Percentiles rank a stretch among this genome's conserved stretches.
phyloP scores from a whole-genome alignment of 2,888 invertebrate species.

The Patella pellucida region DNA sequence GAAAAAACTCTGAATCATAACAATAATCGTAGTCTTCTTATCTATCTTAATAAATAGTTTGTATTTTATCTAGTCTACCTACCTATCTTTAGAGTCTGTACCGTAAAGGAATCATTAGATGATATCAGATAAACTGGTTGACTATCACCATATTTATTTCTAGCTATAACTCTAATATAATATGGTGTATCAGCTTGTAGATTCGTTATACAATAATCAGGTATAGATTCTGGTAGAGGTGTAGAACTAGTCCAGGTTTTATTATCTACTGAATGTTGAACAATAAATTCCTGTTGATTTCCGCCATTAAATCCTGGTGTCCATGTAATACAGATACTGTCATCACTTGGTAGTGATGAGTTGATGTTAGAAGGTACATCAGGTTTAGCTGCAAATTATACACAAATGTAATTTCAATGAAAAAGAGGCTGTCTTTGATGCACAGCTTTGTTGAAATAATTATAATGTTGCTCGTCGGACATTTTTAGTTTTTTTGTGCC shows the following conservation, averaged over 20 bases:
- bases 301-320: slow-evolving; percentile 9
- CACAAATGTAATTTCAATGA: no score
- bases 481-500: no score
- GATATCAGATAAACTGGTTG: no score
- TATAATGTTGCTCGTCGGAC: no score
- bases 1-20: no score
- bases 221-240: background rate
- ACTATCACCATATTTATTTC: slow-evolving; percentile 5
- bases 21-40: no score
- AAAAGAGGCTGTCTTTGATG: no score
- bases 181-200: background rate
- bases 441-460: no score
- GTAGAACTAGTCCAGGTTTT: background rate
- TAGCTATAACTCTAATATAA: slow-evolving; percentile 10
- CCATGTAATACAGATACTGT: slow-evolving; percentile 1
- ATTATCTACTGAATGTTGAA: slow-evolving; percentile 1
- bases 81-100: no score
- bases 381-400: background rate
- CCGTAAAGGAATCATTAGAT: no score
- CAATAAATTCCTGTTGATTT: background rate
- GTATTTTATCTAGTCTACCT: no score
- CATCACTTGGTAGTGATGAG: background rate
- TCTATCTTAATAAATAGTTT: no score
- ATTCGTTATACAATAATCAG: background rate
- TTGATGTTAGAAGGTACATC: background rate